Percentiles rank a stretch among this genome's conserved stretches.
phyloP scores from a whole-genome alignment of 2,113 vertebrate species.

The Meles meles region DNA sequence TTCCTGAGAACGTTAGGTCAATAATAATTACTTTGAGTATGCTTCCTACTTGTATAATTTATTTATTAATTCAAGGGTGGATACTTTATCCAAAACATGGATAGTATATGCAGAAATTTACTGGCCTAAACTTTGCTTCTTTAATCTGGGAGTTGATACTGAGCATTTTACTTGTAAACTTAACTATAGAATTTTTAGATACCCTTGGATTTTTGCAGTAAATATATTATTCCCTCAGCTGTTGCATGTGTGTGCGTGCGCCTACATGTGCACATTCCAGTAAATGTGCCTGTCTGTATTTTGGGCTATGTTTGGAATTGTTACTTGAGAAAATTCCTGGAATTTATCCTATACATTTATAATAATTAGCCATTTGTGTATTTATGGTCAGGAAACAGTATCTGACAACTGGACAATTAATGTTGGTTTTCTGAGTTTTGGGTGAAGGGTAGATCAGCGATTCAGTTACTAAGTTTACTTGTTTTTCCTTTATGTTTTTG shows the following conservation, averaged over 20 bases:
- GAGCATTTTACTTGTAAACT: neutral
- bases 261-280: neutral
- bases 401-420: neutral
- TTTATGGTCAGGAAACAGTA: neutral
- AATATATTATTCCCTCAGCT: neutral
- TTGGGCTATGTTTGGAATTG: neutral
- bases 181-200: neutral
- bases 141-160: neutral
- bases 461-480: neutral
- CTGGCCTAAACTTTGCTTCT: neutral
- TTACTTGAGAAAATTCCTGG: slow-evolving; percentile 1
- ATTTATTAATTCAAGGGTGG: neutral
- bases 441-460: neutral
- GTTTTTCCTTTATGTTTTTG: neutral
- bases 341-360: neutral
- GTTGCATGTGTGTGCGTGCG: neutral
- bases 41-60: neutral
- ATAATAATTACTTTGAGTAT: neutral
- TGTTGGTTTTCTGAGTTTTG: neutral
- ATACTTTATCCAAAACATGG: neutral
- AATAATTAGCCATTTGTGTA: neutral
- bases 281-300: neutral
- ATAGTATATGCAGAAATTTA: neutral
- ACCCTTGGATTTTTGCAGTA: neutral
- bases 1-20: neutral